Percentiles rank a stretch among this genome's conserved stretches.
Evolutionary conservation across 1,140 invertebrate genomes (phyloP).

Genomic region (Lithobius niger): DNA sequence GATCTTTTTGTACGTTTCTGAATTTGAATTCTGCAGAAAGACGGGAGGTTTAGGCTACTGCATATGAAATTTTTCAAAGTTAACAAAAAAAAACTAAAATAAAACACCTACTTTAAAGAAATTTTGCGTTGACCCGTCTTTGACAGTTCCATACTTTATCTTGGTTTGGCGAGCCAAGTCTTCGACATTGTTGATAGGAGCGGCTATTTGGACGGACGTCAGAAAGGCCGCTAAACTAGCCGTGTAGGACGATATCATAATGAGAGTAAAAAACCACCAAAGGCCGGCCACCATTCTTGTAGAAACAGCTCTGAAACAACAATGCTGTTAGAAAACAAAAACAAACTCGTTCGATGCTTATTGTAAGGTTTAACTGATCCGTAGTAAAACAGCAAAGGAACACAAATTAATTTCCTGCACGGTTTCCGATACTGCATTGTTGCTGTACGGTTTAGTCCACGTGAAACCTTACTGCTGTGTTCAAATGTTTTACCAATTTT

Average conservation of each 20-base stretch:
- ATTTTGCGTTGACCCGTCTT: conserved; percentile 54
- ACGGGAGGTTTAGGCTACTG: no score
- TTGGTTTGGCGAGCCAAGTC: conserved; percentile 70
- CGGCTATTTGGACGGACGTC: conserved; percentile 68
- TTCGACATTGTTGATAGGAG: conserved; percentile 73
- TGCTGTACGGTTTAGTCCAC: no score
- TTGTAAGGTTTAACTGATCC: no score
- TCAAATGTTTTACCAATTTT: no score
- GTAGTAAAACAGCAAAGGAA: no score
- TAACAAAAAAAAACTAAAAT: no score
- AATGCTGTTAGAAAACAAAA: no score
- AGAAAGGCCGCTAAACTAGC: conserved; percentile 90
- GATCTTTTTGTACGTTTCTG: conserved; percentile 88
- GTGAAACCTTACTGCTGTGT: no score
- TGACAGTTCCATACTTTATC: conserved; percentile 69
- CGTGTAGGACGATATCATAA: conserved; percentile 46
- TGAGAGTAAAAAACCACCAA: conserved; percentile 45
- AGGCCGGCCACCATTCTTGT: conserved; percentile 34
- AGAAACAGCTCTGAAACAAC: conserved; percentile 27
- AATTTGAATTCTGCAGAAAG: conserved; percentile 41
- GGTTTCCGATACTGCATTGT: no score
- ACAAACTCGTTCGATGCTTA: no score
- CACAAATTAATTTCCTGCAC: no score
- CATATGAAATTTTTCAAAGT: no score
- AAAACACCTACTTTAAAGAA: conserved; percentile 52